Evolutionary conservation across 2,113 vertebrate genomes (phyloP).

Genomic region (Crotalus helleri): DNA sequence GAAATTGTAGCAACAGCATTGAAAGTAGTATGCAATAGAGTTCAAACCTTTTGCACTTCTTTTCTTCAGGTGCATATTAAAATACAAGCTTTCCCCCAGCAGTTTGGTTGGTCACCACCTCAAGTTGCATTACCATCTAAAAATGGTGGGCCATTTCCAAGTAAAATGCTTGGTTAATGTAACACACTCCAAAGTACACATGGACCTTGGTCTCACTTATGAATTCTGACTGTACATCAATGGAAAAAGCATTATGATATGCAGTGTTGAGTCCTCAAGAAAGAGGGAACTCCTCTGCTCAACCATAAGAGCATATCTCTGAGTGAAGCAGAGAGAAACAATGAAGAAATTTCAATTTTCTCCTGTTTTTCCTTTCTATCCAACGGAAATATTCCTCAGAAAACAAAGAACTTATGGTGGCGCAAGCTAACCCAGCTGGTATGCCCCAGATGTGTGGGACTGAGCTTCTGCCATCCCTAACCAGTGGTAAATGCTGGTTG

Average conservation of each 20-base stretch:
- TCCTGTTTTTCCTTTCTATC: neutral
- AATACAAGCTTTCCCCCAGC: neutral
- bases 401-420: neutral
- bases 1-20: neutral
- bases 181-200: too few species aligned
- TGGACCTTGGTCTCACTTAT: neutral
- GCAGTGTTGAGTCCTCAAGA: neutral
- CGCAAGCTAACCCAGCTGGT: neutral
- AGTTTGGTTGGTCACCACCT: neutral
- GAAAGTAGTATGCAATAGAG: neutral
- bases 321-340: neutral
- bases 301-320: neutral
- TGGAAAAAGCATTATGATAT: neutral
- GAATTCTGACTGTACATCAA: too few species aligned
- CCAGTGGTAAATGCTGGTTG: neutral
- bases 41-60: neutral
- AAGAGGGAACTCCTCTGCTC: neutral
- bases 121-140: neutral
- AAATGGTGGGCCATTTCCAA: neutral
- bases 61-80: neutral
- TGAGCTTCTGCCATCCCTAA: neutral
- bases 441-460: neutral
- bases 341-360: neutral
- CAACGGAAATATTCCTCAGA: neutral
- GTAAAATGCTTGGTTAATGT: neutral